Evolutionary conservation across 1,140 invertebrate species (phyloP), one percentile per base, ranked within the genome.

Genomic region (Drosophila santomea): DNA sequence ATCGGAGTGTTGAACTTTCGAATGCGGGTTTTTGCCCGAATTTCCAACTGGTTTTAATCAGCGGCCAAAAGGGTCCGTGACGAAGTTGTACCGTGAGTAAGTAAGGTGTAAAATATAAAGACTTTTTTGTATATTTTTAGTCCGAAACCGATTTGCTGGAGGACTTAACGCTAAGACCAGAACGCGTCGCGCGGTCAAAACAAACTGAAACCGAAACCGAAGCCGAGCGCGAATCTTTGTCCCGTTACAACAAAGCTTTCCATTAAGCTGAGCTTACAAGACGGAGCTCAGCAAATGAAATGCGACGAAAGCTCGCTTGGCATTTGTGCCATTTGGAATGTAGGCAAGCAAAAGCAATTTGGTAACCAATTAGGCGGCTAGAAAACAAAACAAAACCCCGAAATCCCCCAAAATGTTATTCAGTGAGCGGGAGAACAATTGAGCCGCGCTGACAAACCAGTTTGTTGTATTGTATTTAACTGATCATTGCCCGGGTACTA

Each of bases 121-220:
- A 10, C 14, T 43, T 28, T 32, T 39, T 17, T 20, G 14, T 11
- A 32, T 36, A n/a, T 25, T 28, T 73, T 20, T 44, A 39, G 39
- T 52, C 20, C 36, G 39, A 45, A 39, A 39, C 35, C 28, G 41
- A 47, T 66, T 57, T 6, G 17, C 41, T 47, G 47, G 47, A 28
- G 8, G 25, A 48, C 23, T 28, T 20, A 36, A 12, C 15, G 50
- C 32, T 36, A 62, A 63, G 60, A 74, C 62, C 84, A 61, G 63
- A 73, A 38, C 80, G 54, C 25, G 73, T 56, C 48, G 83, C 80
- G 47, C 73, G 73, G 61, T 72, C 60, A 78, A 89, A 77, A 69
- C 83, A 64, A 88, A 88, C 84, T 88, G 79, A 89, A 79, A 69
- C 74, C 59, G 68, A 63, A 66, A 72, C 55, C 32, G 23, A 67